phyloP scores from a whole-genome alignment of 1,140 invertebrate genomes.

The Pemphigus obesinymphae region DNA sequence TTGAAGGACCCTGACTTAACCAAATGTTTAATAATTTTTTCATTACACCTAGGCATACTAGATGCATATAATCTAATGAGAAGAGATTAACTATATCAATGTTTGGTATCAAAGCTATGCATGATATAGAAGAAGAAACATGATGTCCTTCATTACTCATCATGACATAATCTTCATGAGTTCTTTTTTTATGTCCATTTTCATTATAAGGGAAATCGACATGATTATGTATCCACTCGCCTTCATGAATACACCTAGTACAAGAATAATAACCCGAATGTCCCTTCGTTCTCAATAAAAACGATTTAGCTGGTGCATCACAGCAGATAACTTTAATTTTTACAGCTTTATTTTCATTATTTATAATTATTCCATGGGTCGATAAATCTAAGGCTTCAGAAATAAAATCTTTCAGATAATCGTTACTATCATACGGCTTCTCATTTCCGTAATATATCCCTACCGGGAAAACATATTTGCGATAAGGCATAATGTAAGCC shows the following conservation, averaged over 20 bases:
- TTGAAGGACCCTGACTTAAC: conserved; percentile 43
- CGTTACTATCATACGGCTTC: no score
- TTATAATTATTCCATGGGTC: no score
- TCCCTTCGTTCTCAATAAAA: conserved; percentile 33
- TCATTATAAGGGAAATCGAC: background rate
- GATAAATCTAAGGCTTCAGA: no score
- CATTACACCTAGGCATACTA: conserved; percentile 49
- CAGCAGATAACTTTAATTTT: conserved; percentile 26
- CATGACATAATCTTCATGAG: conserved; percentile 27
- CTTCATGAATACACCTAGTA: conserved; percentile 31
- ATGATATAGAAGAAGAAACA: conserved; percentile 43
- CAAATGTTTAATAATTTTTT: conserved; percentile 49
- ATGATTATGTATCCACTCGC: background rate
- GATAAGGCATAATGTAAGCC: no score
- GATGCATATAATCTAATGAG: conserved; percentile 43
- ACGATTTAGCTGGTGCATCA: conserved; percentile 41
- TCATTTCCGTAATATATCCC: no score
- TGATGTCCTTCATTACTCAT: conserved; percentile 48
- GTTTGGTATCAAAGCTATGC: conserved; percentile 49
- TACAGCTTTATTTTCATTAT: background rate
- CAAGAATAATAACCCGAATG: conserved; percentile 38
- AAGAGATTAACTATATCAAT: conserved; percentile 49
- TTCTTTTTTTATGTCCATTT: background rate
- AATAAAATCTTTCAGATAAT: no score
- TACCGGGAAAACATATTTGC: no score